Evolutionary conservation across 2,113 vertebrate genomes (phyloP).

Genomic region (Agapornis roseicollis): DNA sequence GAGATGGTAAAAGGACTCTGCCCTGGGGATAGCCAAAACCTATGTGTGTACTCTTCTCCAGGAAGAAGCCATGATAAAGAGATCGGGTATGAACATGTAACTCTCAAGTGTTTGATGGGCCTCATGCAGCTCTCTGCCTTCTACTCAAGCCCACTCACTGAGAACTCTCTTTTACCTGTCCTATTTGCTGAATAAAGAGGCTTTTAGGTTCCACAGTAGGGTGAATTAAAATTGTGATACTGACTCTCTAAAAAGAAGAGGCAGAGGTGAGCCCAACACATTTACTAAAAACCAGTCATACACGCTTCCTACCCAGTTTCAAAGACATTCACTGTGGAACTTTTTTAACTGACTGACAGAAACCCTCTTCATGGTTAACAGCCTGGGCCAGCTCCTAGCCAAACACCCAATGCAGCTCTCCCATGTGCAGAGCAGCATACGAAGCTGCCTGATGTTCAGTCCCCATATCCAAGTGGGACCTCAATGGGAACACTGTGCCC

Average conservation of each 20-base stretch:
- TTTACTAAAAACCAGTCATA: background rate
- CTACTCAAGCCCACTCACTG: background rate
- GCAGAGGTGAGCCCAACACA: background rate
- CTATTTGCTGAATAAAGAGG: background rate
- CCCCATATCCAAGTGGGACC: background rate
- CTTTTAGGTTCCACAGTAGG: background rate
- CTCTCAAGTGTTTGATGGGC: background rate
- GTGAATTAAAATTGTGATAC: background rate
- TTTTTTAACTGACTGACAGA: background rate
- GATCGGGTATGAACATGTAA: background rate
- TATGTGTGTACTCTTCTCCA: background rate
- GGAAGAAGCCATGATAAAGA: background rate
- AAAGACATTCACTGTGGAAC: background rate
- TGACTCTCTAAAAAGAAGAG: background rate
- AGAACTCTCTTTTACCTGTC: background rate
- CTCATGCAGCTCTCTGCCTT: background rate
- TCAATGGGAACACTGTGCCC: background rate
- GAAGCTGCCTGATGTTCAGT: background rate
- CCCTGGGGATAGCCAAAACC: background rate
- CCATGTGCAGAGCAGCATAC: background rate
- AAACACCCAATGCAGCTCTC: background rate
- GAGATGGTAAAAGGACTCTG: background rate
- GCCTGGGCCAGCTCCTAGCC: background rate
- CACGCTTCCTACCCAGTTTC: background rate
- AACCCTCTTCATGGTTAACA: background rate